These are phyloP conservation scores for Drosophila albomicans DNA, from an alignment of 1,140 invertebrate species.

Conservation along the genomic window DNA sequence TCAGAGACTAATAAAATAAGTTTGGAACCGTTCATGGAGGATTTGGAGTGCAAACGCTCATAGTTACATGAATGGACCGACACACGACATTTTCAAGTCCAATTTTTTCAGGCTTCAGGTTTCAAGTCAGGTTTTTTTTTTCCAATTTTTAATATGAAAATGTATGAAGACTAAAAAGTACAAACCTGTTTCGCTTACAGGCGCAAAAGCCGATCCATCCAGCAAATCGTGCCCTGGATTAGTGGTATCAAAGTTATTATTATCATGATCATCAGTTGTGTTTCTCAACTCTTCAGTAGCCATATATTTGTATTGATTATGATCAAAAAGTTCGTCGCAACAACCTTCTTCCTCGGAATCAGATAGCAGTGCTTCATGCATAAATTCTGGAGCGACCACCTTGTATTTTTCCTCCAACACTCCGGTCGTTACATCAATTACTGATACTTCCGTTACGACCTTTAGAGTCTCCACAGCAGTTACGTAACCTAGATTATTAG, in stretches of 20 bases:
- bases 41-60: no score
- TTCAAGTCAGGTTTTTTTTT: no score
- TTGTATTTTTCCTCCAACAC: constrained; percentile 94
- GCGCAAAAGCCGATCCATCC: constrained; percentile 14
- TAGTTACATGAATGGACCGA: no score
- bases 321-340: constrained; percentile 87
- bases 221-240: constrained; percentile 52
- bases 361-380: constrained; percentile 99
- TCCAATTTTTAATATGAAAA: no score
- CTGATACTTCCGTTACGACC: constrained; percentile 96
- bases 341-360: constrained; percentile 99
- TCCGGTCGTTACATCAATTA: constrained; percentile 89
- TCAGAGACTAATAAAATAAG: no score
- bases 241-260: constrained; percentile 75
- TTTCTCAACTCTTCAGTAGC: constrained; percentile 75
- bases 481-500: constrained; percentile 98
- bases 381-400: constrained; percentile 98
- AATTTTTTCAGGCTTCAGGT: no score
- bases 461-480: constrained; percentile 98
- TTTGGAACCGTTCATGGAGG: no score
- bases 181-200: constrained; percentile 45
- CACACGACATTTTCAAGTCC: no score
- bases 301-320: constrained; percentile 84
- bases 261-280: constrained; percentile 58
- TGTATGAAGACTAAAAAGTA: not conserved